Conservation (phyloP, 2,797 vertebrate species). For the Gymnothorax reevesii region DNA sequence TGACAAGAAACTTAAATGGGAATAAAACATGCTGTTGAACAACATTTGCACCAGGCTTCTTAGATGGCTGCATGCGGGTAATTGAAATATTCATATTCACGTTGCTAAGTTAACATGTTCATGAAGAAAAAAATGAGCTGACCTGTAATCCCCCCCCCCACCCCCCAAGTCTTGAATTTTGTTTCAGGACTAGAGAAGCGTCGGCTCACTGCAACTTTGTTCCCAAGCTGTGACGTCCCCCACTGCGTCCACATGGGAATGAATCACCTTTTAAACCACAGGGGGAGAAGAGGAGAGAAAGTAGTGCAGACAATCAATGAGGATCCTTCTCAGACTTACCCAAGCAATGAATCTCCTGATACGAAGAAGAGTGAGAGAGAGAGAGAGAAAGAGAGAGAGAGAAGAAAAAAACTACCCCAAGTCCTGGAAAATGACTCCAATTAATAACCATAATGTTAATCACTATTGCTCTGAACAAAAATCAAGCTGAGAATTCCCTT, state of each 20-base stretch:
- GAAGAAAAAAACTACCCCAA: constrained; percentile 71
- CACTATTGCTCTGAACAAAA: constrained; percentile 93
- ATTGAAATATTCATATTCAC: constrained; percentile 15
- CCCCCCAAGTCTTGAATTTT: neutral
- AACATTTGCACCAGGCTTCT: neutral
- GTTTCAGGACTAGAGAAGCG: constrained; percentile 1
- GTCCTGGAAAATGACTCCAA: constrained; percentile 90
- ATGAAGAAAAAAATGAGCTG: constrained; percentile 3
- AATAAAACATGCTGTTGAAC: neutral
- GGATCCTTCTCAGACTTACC: constrained; percentile 69
- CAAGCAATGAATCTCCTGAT: constrained; percentile 71
- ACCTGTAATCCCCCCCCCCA: neutral
- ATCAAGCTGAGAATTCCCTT: constrained; percentile 96
- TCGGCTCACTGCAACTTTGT: constrained; percentile 58
- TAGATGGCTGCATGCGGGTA: neutral
- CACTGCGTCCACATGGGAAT: constrained; percentile 49
- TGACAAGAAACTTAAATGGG: no score
- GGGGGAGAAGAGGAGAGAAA: constrained; percentile 50
- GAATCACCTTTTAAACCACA: constrained; percentile 80
- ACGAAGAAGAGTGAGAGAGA: constrained; percentile 53
- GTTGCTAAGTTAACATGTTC: neutral
- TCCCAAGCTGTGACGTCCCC: constrained; percentile 54
- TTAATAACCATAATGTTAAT: constrained; percentile 98
- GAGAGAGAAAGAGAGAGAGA: constrained; percentile 55
- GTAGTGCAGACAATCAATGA: constrained; percentile 73